A percentile compares a stretch with the other conserved stretches of the same genome.
Conservation (phyloP, 2,797 vertebrate genomes). For the Muscicapa comitata region DNA sequence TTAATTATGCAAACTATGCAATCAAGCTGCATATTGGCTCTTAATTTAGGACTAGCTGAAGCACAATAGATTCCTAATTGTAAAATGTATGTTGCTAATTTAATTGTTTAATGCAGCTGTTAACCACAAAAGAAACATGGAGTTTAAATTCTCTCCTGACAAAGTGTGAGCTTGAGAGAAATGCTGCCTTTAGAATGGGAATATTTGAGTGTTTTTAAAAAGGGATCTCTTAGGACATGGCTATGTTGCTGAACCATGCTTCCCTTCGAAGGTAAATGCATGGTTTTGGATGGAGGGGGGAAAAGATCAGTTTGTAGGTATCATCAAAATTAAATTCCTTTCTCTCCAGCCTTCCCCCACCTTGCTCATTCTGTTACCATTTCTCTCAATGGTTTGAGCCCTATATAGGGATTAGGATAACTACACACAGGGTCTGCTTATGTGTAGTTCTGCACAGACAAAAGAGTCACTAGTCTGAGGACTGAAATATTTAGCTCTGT, state of each 20-base stretch:
- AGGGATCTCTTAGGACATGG: not conserved
- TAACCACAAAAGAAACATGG: not conserved
- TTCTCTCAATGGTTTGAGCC: not conserved
- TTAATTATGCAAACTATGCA: not conserved
- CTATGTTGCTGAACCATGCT: not conserved
- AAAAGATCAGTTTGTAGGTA: not conserved
- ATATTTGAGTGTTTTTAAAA: not conserved
- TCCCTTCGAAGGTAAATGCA: not conserved
- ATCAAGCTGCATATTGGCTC: not conserved
- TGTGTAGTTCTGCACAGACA: not conserved
- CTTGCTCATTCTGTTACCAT: rapidly evolving
- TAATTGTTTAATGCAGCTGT: not conserved
- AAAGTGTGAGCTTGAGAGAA: not conserved
- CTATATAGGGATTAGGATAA: not conserved
- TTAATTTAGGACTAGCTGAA: not conserved
- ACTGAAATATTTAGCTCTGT: not conserved
- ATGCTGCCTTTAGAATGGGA: not conserved
- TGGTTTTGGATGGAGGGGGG: rapidly evolving
- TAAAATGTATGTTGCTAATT: not conserved
- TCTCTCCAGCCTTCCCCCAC: not conserved
- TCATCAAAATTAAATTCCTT: not conserved
- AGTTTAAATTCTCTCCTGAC: not conserved
- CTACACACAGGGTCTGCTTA: not conserved
- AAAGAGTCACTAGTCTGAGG: not conserved
- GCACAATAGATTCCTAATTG: not conserved